phyloP scores from a whole-genome alignment of 2,888 invertebrate genomes.

The Magallana nippona region DNA sequence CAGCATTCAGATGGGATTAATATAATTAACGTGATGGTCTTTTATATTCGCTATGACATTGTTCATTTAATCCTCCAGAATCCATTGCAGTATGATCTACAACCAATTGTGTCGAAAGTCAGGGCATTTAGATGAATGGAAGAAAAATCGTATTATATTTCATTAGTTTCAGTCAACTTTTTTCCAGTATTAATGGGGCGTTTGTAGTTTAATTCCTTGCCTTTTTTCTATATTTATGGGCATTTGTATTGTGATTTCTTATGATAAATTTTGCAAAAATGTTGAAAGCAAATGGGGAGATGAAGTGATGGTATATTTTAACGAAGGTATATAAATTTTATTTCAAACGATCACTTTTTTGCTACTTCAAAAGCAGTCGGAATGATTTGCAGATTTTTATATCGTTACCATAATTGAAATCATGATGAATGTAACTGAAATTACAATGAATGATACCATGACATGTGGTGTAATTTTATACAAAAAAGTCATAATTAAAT shows the following conservation, averaged over 20 bases:
- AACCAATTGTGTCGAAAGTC: neutral
- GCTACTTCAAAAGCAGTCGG: neutral
- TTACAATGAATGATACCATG: neutral
- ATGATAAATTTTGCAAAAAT: too few species aligned
- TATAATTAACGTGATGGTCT: neutral
- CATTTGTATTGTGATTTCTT: too few species aligned
- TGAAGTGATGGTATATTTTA: neutral
- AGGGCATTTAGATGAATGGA: slow-evolving; percentile 11
- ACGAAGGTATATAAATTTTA: neutral
- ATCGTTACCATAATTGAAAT: neutral
- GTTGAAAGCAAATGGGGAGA: neutral
- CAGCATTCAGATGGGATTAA: neutral
- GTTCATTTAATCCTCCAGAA: neutral
- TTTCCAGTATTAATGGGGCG: neutral
- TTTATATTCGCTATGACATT: neutral
- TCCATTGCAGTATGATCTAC: neutral
- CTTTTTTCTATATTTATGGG: too few species aligned
- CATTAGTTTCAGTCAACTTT: slow-evolving; percentile 17
- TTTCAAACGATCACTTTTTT: neutral
- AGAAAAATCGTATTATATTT: neutral
- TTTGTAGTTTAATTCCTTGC: neutral
- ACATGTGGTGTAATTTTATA: too few species aligned
- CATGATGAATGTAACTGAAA: neutral
- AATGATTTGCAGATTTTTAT: slow-evolving; percentile 11
- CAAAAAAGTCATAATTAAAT: too few species aligned